Percentiles rank a stretch among this genome's conserved stretches.
These are phyloP conservation scores for Notarius lentiginosus DNA, from an alignment of 2,113 vertebrate genomes.

Conservation along the genomic window DNA sequence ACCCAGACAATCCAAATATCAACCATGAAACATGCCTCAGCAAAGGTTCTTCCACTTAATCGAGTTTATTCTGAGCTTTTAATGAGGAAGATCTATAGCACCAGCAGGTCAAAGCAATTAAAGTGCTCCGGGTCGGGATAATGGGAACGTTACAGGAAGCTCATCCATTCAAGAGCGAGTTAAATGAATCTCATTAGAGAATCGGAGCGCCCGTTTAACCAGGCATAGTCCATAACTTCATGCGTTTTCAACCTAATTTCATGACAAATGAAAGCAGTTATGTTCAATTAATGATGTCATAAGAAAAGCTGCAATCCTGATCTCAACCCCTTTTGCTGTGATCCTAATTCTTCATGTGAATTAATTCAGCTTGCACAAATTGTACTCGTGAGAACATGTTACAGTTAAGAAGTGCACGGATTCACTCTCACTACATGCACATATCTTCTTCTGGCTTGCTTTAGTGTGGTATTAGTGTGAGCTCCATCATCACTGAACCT, in stretches of 20 bases:
- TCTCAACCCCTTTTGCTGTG: not conserved
- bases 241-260: not conserved
- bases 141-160: conserved; percentile 15
- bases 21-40: not conserved
- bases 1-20: not conserved
- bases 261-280: not conserved
- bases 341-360: not conserved
- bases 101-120: conserved; percentile 49
- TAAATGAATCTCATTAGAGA: conserved; percentile 21
- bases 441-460: not conserved
- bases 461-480: not conserved
- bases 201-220: not conserved
- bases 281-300: not conserved
- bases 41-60: conserved; percentile 16
- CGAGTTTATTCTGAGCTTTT: conserved; percentile 11
- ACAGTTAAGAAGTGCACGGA: not conserved
- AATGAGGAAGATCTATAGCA: conserved; percentile 35
- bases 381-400: not conserved
- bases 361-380: not conserved
- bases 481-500: not conserved
- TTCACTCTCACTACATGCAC: not conserved
- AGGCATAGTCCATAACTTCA: too few species aligned
- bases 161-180: conserved; percentile 10
- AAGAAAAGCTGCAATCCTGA: not conserved
- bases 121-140: conserved; percentile 6